Evolutionary conservation across 1,140 invertebrate genomes (phyloP).

Genomic region (Eumeta japonica): DNA sequence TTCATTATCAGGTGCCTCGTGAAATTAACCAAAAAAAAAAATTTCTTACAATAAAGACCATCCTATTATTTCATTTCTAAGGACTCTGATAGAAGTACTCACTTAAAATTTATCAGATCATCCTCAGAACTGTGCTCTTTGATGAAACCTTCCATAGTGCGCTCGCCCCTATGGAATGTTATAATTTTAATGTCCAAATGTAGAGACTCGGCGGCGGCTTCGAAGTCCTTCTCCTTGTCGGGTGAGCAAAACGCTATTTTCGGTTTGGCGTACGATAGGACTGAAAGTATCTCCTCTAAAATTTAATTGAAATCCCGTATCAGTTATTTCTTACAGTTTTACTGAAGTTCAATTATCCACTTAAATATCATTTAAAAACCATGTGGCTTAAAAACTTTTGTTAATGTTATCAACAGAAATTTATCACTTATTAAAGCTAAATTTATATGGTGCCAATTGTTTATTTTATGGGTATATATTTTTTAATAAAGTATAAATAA

Average conservation of each 20-base stretch:
- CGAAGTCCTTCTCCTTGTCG: conserved; percentile 12
- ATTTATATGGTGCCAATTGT: too few species aligned
- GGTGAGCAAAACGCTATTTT: conserved; percentile 26
- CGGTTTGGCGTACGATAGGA: conserved; percentile 15
- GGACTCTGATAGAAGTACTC: conserved; percentile 17
- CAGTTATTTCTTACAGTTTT: too few species aligned
- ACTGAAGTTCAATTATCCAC: too few species aligned
- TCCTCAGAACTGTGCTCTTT: conserved; percentile 12
- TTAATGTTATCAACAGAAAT: too few species aligned
- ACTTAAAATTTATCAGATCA: conserved; percentile 21
- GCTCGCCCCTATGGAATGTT: conserved; percentile 18
- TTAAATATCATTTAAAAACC: too few species aligned
- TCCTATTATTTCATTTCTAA: conserved; percentile 4
- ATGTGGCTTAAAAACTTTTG: too few species aligned
- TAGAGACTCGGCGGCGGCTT: conserved; percentile 11
- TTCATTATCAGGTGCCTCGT: too few species aligned
- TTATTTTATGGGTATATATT: too few species aligned
- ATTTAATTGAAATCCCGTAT: too few species aligned
- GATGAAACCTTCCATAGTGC: conserved; percentile 14
- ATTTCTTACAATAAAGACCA: not conserved
- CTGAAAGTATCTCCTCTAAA: conserved; percentile 13
- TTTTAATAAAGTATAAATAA: too few species aligned
- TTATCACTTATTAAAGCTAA: too few species aligned
- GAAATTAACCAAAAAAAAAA: too few species aligned
- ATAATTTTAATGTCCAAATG: conserved; percentile 13